Conservation (phyloP, 2,888 invertebrate genomes). For the Drosophila pegasa region DNA sequence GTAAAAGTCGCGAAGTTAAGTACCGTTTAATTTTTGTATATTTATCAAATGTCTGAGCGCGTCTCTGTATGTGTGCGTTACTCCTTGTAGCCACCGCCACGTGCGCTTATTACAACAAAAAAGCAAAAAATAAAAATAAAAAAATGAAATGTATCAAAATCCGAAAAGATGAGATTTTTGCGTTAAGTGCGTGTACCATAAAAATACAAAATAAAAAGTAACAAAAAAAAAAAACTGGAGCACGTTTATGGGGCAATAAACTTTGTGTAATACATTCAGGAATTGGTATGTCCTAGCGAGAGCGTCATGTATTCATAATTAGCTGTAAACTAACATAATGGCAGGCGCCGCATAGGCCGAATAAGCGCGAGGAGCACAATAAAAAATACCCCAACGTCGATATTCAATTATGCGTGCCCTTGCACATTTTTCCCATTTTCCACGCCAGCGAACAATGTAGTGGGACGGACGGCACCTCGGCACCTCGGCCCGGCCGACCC, state of each 20-base stretch:
- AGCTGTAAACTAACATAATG: conserved; percentile 10
- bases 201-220: conserved; percentile 8
- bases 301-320: conserved; percentile 19
- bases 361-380: background rate
- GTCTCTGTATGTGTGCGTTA: conserved; percentile 20
- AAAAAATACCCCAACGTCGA: conserved; percentile 32
- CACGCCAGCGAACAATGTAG: conserved; percentile 53
- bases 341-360: background rate
- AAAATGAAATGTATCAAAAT: conserved; percentile 44
- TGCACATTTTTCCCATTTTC: conserved; percentile 76
- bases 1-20: conserved; percentile 42
- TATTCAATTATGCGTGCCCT: conserved; percentile 63
- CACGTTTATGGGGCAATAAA: conserved; percentile 36
- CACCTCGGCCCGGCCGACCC: background rate
- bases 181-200: conserved; percentile 26
- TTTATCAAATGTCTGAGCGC: conserved; percentile 37
- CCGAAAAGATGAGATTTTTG: conserved; percentile 49
- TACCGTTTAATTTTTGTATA: conserved; percentile 49
- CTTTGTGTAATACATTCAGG: conserved; percentile 2
- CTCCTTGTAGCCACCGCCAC: conserved; percentile 41
- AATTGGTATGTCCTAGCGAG: conserved; percentile 30
- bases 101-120: conserved; percentile 46
- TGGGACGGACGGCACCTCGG: no score
- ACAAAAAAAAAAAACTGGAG: background rate
- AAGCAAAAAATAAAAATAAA: conserved; percentile 13